Conservation (phyloP, 1,140 invertebrate genomes). For the Drosophila sucinea region DNA sequence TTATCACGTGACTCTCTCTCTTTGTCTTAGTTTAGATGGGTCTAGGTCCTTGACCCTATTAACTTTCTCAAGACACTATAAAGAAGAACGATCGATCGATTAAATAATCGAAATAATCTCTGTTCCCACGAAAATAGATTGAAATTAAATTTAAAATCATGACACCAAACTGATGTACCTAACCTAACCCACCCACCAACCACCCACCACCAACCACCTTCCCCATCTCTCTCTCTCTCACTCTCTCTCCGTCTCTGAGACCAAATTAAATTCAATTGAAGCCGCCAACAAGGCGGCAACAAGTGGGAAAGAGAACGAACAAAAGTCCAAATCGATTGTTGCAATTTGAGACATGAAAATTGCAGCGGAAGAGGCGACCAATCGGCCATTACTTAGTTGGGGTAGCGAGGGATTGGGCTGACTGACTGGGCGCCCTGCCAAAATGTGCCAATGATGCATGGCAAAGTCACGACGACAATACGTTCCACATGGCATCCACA, state of each 20-base stretch:
- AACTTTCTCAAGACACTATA: neutral
- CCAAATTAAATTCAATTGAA: constrained; percentile 77
- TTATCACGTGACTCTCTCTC: constrained; percentile 4
- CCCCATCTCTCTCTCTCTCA: constrained; percentile 32
- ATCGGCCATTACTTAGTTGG: constrained; percentile 45
- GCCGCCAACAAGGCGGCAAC: constrained; percentile 31
- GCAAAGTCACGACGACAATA: constrained; percentile 36
- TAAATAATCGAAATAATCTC: constrained; percentile 22
- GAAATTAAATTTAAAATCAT: constrained; percentile 74
- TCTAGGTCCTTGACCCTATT: constrained; percentile 13
- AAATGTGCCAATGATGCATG: constrained; percentile 49
- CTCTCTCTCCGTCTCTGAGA: constrained; percentile 15
- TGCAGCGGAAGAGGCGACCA: constrained; percentile 62
- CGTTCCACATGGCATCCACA: constrained; percentile 33
- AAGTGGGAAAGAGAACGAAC: constrained; percentile 29
- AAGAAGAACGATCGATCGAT: neutral
- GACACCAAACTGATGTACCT: constrained; percentile 53
- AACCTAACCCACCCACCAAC: neutral
- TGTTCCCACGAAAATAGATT: constrained; percentile 60
- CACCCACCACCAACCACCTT: neutral
- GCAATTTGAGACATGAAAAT: constrained; percentile 77
- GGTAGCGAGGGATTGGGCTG: constrained; percentile 17
- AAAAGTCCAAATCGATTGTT: constrained; percentile 60
- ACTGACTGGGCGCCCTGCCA: constrained; percentile 70
- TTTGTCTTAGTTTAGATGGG: neutral